Conservation (phyloP, 2,797 vertebrate genomes). For the Leucoraja ocellata region DNA sequence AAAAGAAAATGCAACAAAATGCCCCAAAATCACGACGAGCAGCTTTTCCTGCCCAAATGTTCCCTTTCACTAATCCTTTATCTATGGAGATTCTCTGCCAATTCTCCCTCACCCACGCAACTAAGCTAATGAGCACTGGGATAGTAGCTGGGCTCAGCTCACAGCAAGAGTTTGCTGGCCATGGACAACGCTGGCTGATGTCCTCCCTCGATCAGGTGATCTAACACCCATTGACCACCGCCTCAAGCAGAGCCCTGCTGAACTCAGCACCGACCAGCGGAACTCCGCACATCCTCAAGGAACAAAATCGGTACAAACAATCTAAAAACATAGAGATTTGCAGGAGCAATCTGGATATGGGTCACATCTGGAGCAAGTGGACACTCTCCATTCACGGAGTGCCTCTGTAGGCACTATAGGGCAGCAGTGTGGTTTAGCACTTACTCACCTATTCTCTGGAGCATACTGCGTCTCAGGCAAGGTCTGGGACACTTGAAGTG, state of each 20-base stretch:
- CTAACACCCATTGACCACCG: neutral
- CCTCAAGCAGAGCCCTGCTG: too few relatives aligned
- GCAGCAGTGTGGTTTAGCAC: slow-evolving; percentile 41
- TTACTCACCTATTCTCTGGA: slow-evolving; percentile 77
- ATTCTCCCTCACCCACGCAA: too few relatives aligned
- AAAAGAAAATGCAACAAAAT: too few relatives aligned
- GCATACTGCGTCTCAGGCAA: slow-evolving; percentile 68
- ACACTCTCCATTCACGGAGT: neutral
- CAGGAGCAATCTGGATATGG: neutral
- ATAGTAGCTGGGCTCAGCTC: too few relatives aligned
- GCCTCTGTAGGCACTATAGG: neutral
- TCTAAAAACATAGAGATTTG: neutral
- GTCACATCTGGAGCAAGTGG: neutral
- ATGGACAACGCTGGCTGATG: neutral
- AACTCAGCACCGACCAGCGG: neutral
- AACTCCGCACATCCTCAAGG: too few relatives aligned
- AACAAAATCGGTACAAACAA: too few relatives aligned
- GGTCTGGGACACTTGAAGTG: slow-evolving; percentile 72
- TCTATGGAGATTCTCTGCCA: neutral
- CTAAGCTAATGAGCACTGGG: too few relatives aligned
- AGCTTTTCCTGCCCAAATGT: neutral
- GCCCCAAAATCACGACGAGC: too few relatives aligned
- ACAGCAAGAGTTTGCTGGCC: neutral
- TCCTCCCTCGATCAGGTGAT: neutral
- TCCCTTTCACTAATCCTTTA: neutral